Evolutionary conservation across 2,888 invertebrate species (phyloP).

Genomic region (Aproaerema taeniolella): DNA sequence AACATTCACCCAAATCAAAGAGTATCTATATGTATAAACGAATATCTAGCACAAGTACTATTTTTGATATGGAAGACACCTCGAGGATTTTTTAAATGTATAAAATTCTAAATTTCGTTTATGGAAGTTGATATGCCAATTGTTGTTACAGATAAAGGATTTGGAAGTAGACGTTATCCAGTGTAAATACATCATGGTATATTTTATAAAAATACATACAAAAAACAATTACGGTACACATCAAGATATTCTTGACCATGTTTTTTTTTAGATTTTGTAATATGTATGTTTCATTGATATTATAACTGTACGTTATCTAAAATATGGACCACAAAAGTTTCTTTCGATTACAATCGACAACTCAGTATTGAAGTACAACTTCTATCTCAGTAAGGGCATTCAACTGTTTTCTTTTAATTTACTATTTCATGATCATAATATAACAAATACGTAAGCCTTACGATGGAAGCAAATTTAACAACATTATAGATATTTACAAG

Average conservation of each 20-base stretch:
- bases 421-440: constrained; percentile 28
- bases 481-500: constrained; percentile 68
- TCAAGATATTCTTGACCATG: constrained; percentile 50
- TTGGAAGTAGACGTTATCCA: constrained; percentile 66
- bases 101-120: constrained; percentile 59
- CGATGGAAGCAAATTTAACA: constrained; percentile 70
- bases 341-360: constrained; percentile 26
- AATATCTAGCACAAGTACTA: constrained; percentile 63
- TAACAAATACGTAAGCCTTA: constrained; percentile 66
- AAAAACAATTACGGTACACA: constrained; percentile 57
- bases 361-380: constrained; percentile 20
- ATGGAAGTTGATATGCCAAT: constrained; percentile 78
- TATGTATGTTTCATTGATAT: constrained; percentile 76
- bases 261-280: constrained; percentile 54
- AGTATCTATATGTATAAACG: constrained; percentile 42
- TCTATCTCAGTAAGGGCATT: constrained; percentile 28
- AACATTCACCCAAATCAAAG: constrained; percentile 46
- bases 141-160: constrained; percentile 54
- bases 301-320: constrained; percentile 50
- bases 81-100: constrained; percentile 44
- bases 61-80: constrained; percentile 77
- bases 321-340: constrained; percentile 56
- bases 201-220: constrained; percentile 76
- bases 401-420: constrained; percentile 42
- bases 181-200: constrained; percentile 68